Conservation (phyloP, 2,888 invertebrate species). For the Stramonita haemastoma region DNA sequence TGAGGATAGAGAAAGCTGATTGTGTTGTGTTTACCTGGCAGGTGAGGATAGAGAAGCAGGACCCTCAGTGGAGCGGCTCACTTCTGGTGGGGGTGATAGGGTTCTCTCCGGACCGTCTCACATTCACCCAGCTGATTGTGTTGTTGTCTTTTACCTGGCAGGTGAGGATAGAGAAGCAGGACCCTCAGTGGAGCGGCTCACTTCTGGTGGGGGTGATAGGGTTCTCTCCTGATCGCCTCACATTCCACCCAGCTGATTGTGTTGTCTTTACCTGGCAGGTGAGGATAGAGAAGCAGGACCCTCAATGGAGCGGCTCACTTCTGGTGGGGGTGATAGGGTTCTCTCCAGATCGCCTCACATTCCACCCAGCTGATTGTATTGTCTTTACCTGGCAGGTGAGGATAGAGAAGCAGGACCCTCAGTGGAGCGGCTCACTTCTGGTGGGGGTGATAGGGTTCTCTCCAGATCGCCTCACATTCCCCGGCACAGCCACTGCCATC, state of each 20-base stretch:
- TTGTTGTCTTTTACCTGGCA: conserved; percentile 49
- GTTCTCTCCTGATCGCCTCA: conserved; percentile 84
- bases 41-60: conserved; percentile 84
- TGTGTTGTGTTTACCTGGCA: conserved; percentile 48
- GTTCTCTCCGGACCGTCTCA: conserved; percentile 84
- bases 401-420: conserved; percentile 85
- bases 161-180: conserved; percentile 84
- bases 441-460: conserved; percentile 88
- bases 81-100: conserved; percentile 88
- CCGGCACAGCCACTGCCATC: conserved; percentile 86
- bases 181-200: conserved; percentile 87
- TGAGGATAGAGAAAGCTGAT: conserved; percentile 83
- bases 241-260: conserved; percentile 78
- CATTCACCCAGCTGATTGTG: conserved; percentile 81
- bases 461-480: conserved; percentile 84
- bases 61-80: conserved; percentile 87
- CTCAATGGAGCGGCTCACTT: conserved; percentile 88
- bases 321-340: conserved; percentile 88
- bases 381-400: conserved; percentile 69
- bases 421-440: conserved; percentile 88
- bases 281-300: conserved; percentile 84
- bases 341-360: conserved; percentile 83
- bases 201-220: conserved; percentile 88
- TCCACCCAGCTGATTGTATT: conserved; percentile 75
- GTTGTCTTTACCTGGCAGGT: conserved; percentile 66